phyloP scores from a whole-genome alignment of 2,797 vertebrate species.

The Characodon lateralis region DNA sequence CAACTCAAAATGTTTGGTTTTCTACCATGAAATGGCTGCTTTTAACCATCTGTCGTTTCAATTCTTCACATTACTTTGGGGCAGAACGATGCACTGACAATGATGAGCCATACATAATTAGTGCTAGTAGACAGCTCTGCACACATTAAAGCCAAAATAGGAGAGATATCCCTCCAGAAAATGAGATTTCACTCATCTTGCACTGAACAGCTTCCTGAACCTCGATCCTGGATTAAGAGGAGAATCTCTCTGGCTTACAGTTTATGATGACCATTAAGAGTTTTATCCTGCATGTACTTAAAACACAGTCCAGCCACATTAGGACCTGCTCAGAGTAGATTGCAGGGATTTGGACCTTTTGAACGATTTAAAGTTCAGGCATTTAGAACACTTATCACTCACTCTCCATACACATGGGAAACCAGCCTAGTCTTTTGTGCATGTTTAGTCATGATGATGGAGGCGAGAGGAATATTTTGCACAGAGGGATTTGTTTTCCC shows the following conservation, averaged over 20 bases:
- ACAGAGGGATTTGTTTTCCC: constrained; percentile 63
- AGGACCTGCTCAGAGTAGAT: constrained; percentile 72
- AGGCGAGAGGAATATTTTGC: constrained; percentile 61
- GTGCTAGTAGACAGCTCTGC: constrained; percentile 38
- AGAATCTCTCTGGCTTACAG: constrained; percentile 72
- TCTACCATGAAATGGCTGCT: constrained; percentile 18
- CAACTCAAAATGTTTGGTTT: constrained; percentile 13
- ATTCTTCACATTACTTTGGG: constrained; percentile 40
- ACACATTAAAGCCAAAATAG: constrained; percentile 28
- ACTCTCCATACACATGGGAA: constrained; percentile 44
- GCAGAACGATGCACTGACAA: constrained; percentile 31
- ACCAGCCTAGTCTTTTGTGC: constrained; percentile 25
- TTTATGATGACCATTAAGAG: constrained; percentile 81
- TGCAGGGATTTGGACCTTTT: constrained; percentile 75
- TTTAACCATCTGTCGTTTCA: constrained; percentile 45
- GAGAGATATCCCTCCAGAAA: constrained; percentile 54
- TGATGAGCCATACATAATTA: constrained; percentile 58
- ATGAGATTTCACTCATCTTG: constrained; percentile 61
- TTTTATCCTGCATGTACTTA: constrained; percentile 72
- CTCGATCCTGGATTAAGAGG: constrained; percentile 72
- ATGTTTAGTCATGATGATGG: constrained; percentile 54
- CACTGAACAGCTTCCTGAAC: constrained; percentile 62
- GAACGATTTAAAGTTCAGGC: constrained; percentile 70
- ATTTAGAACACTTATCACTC: constrained; percentile 75
- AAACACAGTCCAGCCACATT: constrained; percentile 70